Conservation (phyloP, 1,140 invertebrate genomes). For the Galleria mellonella region DNA sequence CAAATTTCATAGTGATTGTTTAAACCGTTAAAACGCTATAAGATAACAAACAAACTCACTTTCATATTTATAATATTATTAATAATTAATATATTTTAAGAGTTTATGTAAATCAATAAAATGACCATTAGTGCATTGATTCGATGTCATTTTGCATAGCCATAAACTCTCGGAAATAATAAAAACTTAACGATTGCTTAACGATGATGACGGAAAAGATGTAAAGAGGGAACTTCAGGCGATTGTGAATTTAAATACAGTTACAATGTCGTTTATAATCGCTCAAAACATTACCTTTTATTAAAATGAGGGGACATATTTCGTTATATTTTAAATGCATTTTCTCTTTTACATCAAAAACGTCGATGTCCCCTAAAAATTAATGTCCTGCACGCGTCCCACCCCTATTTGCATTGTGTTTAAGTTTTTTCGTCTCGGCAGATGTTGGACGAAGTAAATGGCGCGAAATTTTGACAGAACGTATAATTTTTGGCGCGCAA, state of each 20-base stretch:
- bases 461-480: slow-evolving; percentile 71
- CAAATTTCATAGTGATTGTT: too few relatives aligned
- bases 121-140: too few relatives aligned
- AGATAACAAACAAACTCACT: too few relatives aligned
- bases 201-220: slow-evolving; percentile 13
- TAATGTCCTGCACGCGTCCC: slow-evolving; percentile 54
- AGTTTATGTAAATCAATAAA: too few relatives aligned
- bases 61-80: too few relatives aligned
- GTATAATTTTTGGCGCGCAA: slow-evolving; percentile 58
- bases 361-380: slow-evolving; percentile 66
- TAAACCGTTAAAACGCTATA: too few relatives aligned
- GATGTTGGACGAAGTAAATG: slow-evolving; percentile 62
- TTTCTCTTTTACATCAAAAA: slow-evolving; percentile 59
- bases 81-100: too few relatives aligned
- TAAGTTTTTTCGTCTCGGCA: slow-evolving; percentile 56
- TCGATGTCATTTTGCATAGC: slow-evolving; percentile 2
- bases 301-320: slow-evolving; percentile 59
- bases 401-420: slow-evolving; percentile 71
- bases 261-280: slow-evolving; percentile 3
- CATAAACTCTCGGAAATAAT: slow-evolving; percentile 17
- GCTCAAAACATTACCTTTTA: slow-evolving; percentile 32
- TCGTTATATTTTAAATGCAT: slow-evolving; percentile 65
- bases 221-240: not conserved
- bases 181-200: slow-evolving; percentile 9
- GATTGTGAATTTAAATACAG: slow-evolving; percentile 7